Evolutionary conservation across 92 coral and sea anemone species (phyloP).

Genomic region (Parazoanthus swiftii): DNA sequence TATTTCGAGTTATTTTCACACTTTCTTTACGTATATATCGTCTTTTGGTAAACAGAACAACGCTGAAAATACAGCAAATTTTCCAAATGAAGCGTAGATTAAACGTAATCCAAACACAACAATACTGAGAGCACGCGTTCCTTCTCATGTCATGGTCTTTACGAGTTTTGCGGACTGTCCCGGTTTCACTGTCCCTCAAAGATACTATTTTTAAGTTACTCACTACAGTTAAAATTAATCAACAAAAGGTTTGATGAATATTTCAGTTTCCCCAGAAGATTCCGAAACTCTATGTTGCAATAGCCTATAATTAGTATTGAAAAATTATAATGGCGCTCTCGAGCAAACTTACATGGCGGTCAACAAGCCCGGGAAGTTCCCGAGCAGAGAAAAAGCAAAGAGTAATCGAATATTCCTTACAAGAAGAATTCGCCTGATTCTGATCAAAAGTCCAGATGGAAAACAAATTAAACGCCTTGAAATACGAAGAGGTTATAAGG

Average conservation of each 20-base stretch:
- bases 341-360: background rate
- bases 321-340: background rate
- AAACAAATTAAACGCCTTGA: background rate
- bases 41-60: background rate
- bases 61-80: background rate
- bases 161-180: background rate
- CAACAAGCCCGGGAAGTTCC: background rate
- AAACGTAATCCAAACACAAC: background rate
- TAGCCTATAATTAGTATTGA: background rate
- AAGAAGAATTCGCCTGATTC: background rate
- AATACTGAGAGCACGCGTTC: background rate
- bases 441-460: background rate
- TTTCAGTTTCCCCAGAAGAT: background rate
- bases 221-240: background rate
- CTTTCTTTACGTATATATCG: background rate
- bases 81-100: background rate
- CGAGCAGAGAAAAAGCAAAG: background rate
- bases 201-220: background rate
- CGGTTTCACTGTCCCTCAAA: background rate
- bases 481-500: background rate
- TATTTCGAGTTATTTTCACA: background rate
- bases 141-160: background rate
- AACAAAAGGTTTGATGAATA: background rate
- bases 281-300: slow-evolving; percentile 7
- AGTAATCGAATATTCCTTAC: background rate